A percentile compares a stretch with the other conserved stretches of the same genome.
phyloP scores from a whole-genome alignment of 2,888 invertebrate species.

The Leptinotarsa haldemani region DNA sequence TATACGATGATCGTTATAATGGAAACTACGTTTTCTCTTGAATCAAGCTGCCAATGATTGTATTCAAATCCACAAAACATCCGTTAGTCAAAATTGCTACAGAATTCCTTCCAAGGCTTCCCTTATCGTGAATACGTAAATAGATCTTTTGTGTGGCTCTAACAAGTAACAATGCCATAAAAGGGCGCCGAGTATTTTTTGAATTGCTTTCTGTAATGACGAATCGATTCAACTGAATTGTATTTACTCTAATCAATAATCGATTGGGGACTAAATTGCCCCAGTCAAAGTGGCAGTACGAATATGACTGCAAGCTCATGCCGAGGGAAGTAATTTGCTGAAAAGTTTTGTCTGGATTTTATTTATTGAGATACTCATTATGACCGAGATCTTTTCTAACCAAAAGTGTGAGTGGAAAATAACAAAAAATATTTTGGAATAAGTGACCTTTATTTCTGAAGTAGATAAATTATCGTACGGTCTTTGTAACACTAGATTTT shows the following conservation, averaged over 20 bases:
- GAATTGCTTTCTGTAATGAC: neutral
- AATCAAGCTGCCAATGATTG: neutral
- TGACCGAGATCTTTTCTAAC: too few relatives aligned
- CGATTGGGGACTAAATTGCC: neutral
- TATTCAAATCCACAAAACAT: neutral
- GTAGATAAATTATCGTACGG: too few relatives aligned
- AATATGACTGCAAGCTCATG: too few relatives aligned
- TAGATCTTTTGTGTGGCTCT: neutral
- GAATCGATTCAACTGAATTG: neutral
- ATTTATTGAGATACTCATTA: too few relatives aligned
- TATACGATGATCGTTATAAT: neutral
- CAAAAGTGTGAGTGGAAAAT: too few relatives aligned
- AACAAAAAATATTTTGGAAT: too few relatives aligned
- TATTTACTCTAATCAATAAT: neutral
- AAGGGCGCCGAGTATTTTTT: neutral
- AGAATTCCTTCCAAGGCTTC: neutral
- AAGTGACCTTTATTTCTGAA: too few relatives aligned
- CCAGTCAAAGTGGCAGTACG: too few relatives aligned
- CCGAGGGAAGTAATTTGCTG: too few relatives aligned
- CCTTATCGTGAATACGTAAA: neutral
- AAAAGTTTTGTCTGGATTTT: too few relatives aligned
- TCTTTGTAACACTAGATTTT: too few relatives aligned
- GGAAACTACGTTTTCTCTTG: neutral
- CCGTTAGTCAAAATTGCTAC: neutral
- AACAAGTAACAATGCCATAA: neutral